phyloP scores from a whole-genome alignment of 2,113 vertebrate genomes.

The Callipepla californica region DNA sequence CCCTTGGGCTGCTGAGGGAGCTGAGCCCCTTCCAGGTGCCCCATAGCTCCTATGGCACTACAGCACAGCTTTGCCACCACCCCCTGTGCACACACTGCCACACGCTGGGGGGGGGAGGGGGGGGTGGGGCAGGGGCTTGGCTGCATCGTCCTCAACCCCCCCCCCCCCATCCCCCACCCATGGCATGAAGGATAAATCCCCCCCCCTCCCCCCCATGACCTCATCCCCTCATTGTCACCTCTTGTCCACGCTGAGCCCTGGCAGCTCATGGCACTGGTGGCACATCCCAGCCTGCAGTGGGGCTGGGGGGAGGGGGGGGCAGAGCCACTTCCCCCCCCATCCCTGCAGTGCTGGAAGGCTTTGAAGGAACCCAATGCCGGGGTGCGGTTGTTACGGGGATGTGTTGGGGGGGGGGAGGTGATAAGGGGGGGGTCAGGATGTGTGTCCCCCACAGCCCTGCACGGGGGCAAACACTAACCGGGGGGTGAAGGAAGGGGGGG shows the following conservation, averaged over 20 bases:
- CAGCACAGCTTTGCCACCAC: background rate
- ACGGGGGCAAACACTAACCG: background rate
- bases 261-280: background rate
- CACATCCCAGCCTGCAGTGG: background rate
- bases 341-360: background rate
- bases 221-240: background rate
- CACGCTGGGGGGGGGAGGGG: background rate
- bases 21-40: fast-evolving
- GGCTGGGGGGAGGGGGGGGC: background rate
- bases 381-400: background rate
- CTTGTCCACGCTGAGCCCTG: background rate
- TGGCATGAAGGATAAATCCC: background rate
- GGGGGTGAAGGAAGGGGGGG: background rate
- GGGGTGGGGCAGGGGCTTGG: background rate
- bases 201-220: background rate
- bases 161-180: no score
- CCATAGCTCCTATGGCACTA: background rate
- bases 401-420: background rate
- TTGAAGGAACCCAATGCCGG: background rate
- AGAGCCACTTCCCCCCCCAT: no score
- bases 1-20: no score
- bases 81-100: background rate
- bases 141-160: background rate
- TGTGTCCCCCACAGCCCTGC: no score
- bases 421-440: background rate